Base-by-base conservation (phyloP, 2,888 invertebrate genomes). In the Schizaphis graminum region DNA sequence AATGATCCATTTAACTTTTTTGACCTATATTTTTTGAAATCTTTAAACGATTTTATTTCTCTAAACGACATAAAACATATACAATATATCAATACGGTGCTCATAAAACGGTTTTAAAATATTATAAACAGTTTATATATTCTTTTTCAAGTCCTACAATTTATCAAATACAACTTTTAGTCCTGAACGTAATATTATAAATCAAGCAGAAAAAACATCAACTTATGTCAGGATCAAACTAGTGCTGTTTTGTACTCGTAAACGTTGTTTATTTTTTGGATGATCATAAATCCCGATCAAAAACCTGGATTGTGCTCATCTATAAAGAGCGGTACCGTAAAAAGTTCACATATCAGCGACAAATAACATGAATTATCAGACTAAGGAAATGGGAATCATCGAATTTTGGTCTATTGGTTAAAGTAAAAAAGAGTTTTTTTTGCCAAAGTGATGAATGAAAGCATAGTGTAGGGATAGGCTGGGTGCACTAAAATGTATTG, bases 261-360 rank as follows among this genome's bases (percentile, higher is more conserved):
- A 53, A 84, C 53, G 91, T 41, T 91, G 56, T 85, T 91, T 85
- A 56, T 85, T 91, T 91, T 85, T 28, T 24, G 56, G 16, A 41
- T 16, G 84, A 91, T 91, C 91, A 91, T 91, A 91, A 91, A 91
- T 91, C 91, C 85, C 85, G 91, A 56, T 91, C 85, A 44, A 85
- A 91, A 85, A 44, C 28, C 61, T 61, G 35, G 61, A 49, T 67
- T 87, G 41, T 88, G 5, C 92, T 92, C 67, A 26, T 92, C 87
- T 85, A 67, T 41, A 49, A 53, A 56, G 44, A 35, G 91, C 13
- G 24, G 24, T 26, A 44, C 35, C 16, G 49, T 49, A 28, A 44
- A 67, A 88, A 88, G 88, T 92, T 87, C 88, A 77, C 92, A 35
- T 91, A 86, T 87, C 87, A 53, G 49, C 91, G 92, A 92, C 92